phyloP scores from a whole-genome alignment of 2,888 invertebrate species.

The Ophraella communa region DNA sequence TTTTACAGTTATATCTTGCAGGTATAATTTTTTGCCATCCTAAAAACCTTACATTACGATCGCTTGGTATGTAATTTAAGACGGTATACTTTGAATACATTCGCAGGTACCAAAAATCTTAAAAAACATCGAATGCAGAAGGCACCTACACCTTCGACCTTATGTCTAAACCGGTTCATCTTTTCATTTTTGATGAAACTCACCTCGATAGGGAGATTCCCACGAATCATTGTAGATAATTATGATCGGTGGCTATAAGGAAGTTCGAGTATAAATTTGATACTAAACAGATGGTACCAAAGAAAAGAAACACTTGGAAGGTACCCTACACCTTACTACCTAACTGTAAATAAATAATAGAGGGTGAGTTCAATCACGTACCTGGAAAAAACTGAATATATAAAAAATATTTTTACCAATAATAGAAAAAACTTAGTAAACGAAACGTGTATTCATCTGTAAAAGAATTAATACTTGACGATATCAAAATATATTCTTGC shows the following conservation, averaged over 20 bases:
- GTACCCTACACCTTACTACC: conserved; percentile 12
- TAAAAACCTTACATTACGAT: conserved; percentile 2
- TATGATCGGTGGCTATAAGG: conserved; percentile 30
- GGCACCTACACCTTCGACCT: conserved; percentile 11
- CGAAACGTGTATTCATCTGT: too few species aligned
- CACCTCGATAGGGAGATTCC: conserved; percentile 16
- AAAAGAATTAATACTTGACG: too few species aligned
- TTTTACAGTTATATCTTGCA: neutral
- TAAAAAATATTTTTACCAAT: too few species aligned
- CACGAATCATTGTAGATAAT: conserved; percentile 32
- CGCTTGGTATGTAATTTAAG: conserved; percentile 7
- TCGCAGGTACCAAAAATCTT: conserved; percentile 13
- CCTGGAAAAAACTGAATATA: neutral
- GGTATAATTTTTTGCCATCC: neutral
- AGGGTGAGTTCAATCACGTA: neutral
- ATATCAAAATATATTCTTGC: too few species aligned
- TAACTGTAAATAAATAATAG: conserved; percentile 18
- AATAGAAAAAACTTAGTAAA: too few species aligned
- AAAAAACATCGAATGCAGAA: conserved; percentile 11
- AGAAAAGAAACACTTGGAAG: conserved; percentile 27
- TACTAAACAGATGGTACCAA: conserved; percentile 34
- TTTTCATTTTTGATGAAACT: conserved; percentile 10
- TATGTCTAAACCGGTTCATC: conserved; percentile 17
- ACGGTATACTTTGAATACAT: conserved; percentile 7
- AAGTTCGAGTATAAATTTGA: conserved; percentile 33